Evolutionary conservation across 1,140 invertebrate genomes (phyloP), one percentile per base, ranked within the genome.

Genomic region (Teleogryllus occipitalis): DNA sequence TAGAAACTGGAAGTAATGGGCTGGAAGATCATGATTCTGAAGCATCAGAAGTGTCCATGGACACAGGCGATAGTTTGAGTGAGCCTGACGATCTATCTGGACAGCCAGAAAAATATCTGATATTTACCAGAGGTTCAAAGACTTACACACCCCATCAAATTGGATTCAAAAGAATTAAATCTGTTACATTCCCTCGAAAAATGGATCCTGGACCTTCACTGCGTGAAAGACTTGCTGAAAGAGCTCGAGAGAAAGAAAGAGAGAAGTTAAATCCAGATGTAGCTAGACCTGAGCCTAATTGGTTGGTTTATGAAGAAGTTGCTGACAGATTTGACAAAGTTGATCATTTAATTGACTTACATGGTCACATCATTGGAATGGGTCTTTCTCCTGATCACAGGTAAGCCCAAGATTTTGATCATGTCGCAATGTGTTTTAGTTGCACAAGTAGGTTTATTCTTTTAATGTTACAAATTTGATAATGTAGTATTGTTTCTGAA

Each of bases 301-400:
- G 91, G 91, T 85, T 89, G 78, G 90, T 95, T 86, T 93, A 91
- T 82, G 88, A 92, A 79, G 86, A 89, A 6, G 91, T 94, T 5
- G 89, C 90, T 15, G 90, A 93, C 83, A 90, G 89, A 82, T 95
- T 94, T 83, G 94, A 96, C 85, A 89, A 90, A 83, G 89, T 94
- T 15, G 95, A 97, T 87, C 91, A 95, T 85, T 84, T 95, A 4
- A 94, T 97, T 81, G 95, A 97, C 86, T 87, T 97, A 47, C 93
- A 95, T 85, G 95, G 95, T 0, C 95, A 96, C 84, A 96, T 97
- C 79, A 95, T 97, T 82, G 95, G 95, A 82, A 95, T 97, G 93
- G 91, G 92, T 8, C 86, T 97, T 12, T 96, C 94, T 79, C 95
- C 95, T 0, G 95, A 96, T 88, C 93, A 96, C 82, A 91, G 92